Base-by-base conservation (phyloP, 1,140 invertebrate genomes). In the Drosophila repleta region DNA sequence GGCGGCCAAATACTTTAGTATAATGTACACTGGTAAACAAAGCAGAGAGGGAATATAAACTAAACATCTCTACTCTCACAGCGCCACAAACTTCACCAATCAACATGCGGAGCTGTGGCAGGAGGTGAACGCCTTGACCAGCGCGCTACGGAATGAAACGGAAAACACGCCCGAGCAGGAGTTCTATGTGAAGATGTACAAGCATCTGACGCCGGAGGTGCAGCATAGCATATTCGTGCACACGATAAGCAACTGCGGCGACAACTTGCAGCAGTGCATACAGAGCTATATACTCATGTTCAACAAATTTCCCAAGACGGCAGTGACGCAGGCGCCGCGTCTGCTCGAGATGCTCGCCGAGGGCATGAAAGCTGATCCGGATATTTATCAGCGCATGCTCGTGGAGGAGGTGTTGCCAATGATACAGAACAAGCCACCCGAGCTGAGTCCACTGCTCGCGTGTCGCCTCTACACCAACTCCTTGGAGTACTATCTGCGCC, bases 181-280 rank as follows among this genome's bases (percentile, higher is more conserved):
- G 81, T 94, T 94, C 76, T 91, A 94, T 67, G 92, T 93, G 24
- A 93, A 95, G 90, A 95, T 95, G 94, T 95, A 95, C 90, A 94
- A 95, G 85, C 93, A 94, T 57, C 93, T 95, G 81, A 93, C 93
- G 18, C 93, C 94, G 77, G 96, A 96, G 74, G 94, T 96, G 17
- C 96, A 97, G 88, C 94, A 96, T 68, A 94, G 95, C 61, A 93
- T 96, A 56, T 92, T 98, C 11, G 93, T 97, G 63, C 94, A 95
- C 68, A 96, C 96, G 66, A 96, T 96, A 20, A 96, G 97, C 92
- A 95, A 96, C 64, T 96, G 96, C 82, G 96, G 96, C 90, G 96
- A 97, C 90, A 97, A 96, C 21, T 95, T 97, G 93, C 96, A 97
- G 85, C 96, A 97, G 91, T 97, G 96, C 90, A 94, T 96, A 74